These are phyloP conservation scores for Tribolium freemani DNA, from an alignment of 2,888 invertebrate genomes.

Conservation along the genomic window DNA sequence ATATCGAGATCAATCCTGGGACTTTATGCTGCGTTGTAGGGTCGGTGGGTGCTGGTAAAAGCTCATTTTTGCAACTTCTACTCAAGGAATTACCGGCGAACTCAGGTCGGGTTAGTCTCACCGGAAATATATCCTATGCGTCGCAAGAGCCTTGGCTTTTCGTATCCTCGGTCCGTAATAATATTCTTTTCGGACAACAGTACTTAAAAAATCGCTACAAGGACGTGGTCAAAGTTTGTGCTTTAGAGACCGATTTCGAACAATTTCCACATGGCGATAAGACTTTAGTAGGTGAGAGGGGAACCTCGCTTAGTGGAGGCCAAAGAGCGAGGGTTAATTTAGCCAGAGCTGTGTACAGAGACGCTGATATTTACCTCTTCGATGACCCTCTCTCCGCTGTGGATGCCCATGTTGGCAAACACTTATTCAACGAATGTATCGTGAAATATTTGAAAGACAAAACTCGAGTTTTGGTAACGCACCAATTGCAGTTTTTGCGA, in stretches of 20 bases:
- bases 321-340: slow-evolving; percentile 86
- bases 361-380: slow-evolving; percentile 82
- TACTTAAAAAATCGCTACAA: slow-evolving; percentile 70
- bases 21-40: slow-evolving; percentile 70
- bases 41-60: slow-evolving; percentile 80
- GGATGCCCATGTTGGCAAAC: slow-evolving; percentile 82
- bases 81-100: slow-evolving; percentile 79
- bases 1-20: slow-evolving; percentile 69
- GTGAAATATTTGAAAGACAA: slow-evolving; percentile 71
- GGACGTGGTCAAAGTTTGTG: slow-evolving; percentile 74
- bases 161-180: slow-evolving; percentile 80
- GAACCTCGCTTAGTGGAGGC: slow-evolving; percentile 84
- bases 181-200: slow-evolving; percentile 83
- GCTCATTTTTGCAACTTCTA: slow-evolving; percentile 77
- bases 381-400: slow-evolving; percentile 89
- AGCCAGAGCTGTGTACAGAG: slow-evolving; percentile 82
- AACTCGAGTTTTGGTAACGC: slow-evolving; percentile 85
- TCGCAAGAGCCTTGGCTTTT: slow-evolving; percentile 88
- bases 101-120: slow-evolving; percentile 74
- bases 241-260: slow-evolving; percentile 78
- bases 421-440: slow-evolving; percentile 83
- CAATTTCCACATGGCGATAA: slow-evolving; percentile 80
- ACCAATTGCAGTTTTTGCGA: slow-evolving; percentile 85
- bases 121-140: slow-evolving; percentile 78
- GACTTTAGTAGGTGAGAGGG: slow-evolving; percentile 84